These are phyloP conservation scores for Drosophila hamatofila DNA, from an alignment of 2,888 invertebrate genomes.

Conservation along the genomic window DNA sequence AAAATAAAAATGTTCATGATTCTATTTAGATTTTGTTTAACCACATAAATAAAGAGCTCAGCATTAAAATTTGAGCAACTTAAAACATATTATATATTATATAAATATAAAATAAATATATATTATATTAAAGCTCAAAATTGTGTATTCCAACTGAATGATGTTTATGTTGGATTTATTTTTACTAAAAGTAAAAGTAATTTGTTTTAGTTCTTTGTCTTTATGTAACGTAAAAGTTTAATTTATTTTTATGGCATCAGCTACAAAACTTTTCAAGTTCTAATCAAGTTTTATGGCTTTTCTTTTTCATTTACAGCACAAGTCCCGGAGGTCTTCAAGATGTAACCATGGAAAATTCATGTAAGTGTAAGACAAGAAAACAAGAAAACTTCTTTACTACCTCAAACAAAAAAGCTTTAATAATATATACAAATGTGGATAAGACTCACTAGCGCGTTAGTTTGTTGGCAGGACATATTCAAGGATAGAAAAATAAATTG, in stretches of 20 bases:
- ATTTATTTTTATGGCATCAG: background rate
- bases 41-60: background rate
- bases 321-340: conserved; percentile 90
- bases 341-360: conserved; percentile 87
- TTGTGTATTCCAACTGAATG: background rate
- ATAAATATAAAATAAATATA: background rate
- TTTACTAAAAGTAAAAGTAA: background rate
- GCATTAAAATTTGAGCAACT: background rate
- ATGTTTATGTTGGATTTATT: background rate
- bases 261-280: conserved; percentile 1
- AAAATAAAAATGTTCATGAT: too few species aligned
- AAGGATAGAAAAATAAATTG: too few species aligned
- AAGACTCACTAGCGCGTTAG: too few species aligned
- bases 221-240: background rate
- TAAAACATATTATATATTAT: background rate
- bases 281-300: background rate
- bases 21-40: too few species aligned
- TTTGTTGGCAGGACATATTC: too few species aligned
- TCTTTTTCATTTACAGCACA: conserved; percentile 87
- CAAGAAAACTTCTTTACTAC: too few species aligned
- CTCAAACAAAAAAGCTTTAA: too few species aligned
- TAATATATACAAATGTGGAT: too few species aligned
- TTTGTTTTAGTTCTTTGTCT: background rate
- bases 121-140: background rate
- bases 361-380: conserved; percentile 70